Evolutionary conservation across 2,888 invertebrate species (phyloP).

Genomic region (Amiota minor): DNA sequence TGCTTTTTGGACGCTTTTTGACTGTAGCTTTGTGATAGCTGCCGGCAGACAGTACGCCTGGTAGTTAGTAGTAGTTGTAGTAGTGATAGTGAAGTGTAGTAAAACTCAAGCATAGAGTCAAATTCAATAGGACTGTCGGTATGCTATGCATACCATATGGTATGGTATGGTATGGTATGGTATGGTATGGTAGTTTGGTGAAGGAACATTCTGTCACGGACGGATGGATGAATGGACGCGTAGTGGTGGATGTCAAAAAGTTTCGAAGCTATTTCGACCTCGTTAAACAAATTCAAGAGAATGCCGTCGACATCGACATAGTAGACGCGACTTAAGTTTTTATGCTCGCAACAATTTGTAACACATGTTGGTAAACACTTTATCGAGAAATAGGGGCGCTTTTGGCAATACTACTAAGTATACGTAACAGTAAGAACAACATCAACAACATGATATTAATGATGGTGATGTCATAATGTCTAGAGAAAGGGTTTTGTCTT

Average conservation of each 20-base stretch:
- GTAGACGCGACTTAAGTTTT: slow-evolving; percentile 54
- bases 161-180: neutral
- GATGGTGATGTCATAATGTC: neutral
- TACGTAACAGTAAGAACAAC: too few species aligned
- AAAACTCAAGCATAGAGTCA: neutral
- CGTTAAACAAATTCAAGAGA: slow-evolving; percentile 63
- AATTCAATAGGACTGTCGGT: neutral
- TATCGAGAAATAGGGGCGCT: slow-evolving; percentile 6
- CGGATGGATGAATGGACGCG: slow-evolving; percentile 5
- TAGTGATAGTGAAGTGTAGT: neutral
- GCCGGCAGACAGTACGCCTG: neutral
- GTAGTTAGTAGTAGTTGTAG: neutral
- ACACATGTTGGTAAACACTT: slow-evolving; percentile 61
- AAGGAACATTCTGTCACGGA: neutral
- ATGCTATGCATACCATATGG: neutral
- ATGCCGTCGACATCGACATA: slow-evolving; percentile 25
- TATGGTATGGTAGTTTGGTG: neutral
- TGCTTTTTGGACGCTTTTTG: slow-evolving; percentile 56
- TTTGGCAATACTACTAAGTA: neutral
- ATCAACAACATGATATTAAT: too few species aligned
- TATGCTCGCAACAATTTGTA: slow-evolving; percentile 48
- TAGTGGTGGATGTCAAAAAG: slow-evolving; percentile 44
- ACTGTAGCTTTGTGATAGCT: slow-evolving; percentile 6
- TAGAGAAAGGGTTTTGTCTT: too few species aligned
- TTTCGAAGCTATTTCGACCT: slow-evolving; percentile 53